Base-by-base conservation (phyloP, 2,888 invertebrate genomes). In the Salticus scenicus region DNA sequence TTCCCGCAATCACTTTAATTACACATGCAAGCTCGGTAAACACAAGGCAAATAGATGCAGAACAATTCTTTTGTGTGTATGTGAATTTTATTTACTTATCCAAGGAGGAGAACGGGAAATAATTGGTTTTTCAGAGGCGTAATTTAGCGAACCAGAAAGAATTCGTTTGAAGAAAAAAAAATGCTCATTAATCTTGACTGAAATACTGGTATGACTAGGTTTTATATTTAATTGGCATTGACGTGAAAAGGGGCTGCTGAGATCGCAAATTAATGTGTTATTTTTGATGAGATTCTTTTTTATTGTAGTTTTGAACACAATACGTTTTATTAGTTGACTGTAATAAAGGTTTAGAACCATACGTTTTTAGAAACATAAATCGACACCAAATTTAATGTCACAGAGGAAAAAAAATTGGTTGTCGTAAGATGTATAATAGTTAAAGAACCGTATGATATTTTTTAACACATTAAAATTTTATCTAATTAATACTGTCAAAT, bases 81-180 rank as follows among this genome's bases (percentile, higher is more conserved):
- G 63, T 37, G 27, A 37, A 74, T 81, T 74, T 81, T 74, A 81
- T 81, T 81, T 81, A 69, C 81, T 75, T 75, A 74, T 41, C 69
- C 74, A 31, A 69, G 63, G 51, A 33, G 74, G 66, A 69, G 57
- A 69, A 37, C 69, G 66, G 41, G 74, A 74, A 74, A 81, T 81
- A 81, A 81, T 81, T 81, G 81, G 81, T 81, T 81, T 81, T 69
- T 81, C 81, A 81, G 57, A 69, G 74, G 80, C 73, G 67, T 69
- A 73, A 80, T 80, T 80, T 80, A 67, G 42, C 57, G 69, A 69
- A 67, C 47, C 47, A 79, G 79, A 79, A 71, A 63, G 71, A 72
- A 79, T 66, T 47, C 31, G 74, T 20, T 42, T 31, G 17, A 31
- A 20, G 20, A 77, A 77, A 77, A 75, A 64, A 75, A 77, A 77